phyloP scores from a whole-genome alignment of 1,140 invertebrate genomes.

The Drosophila prosaltans region DNA sequence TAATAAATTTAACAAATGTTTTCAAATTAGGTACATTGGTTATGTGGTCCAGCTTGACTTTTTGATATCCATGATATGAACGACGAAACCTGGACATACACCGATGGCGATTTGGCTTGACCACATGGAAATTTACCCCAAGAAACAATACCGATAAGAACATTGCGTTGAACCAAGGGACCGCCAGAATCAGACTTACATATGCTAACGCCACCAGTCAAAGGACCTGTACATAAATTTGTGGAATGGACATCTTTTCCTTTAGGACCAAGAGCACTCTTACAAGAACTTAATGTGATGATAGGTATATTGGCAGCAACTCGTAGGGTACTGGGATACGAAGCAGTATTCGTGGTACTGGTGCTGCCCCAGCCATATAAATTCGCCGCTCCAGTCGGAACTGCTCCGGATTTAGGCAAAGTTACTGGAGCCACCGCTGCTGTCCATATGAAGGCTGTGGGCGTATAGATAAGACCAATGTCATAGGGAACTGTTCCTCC shows the following conservation, averaged over 20 bases:
- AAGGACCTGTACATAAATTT: slow-evolving; percentile 84
- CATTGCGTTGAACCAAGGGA: slow-evolving; percentile 74
- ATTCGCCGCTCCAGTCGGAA: slow-evolving; percentile 83
- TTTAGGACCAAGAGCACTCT: slow-evolving; percentile 72
- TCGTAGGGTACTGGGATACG: slow-evolving; percentile 82
- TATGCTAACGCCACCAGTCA: slow-evolving; percentile 83
- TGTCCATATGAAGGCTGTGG: slow-evolving; percentile 83
- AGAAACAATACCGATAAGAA: slow-evolving; percentile 83
- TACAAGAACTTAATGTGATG: slow-evolving; percentile 58
- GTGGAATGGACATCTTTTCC: slow-evolving; percentile 80
- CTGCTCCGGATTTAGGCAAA: slow-evolving; percentile 79
- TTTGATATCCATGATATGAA: slow-evolving; percentile 86
- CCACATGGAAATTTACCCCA: slow-evolving; percentile 85
- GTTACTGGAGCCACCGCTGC: slow-evolving; percentile 81
- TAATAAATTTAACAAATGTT: background rate
- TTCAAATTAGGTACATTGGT: background rate
- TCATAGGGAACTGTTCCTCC: slow-evolving; percentile 84
- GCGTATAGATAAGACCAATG: slow-evolving; percentile 84
- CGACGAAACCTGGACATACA: slow-evolving; percentile 88
- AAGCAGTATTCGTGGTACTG: slow-evolving; percentile 71
- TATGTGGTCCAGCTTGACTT: slow-evolving; percentile 48
- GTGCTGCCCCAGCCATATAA: slow-evolving; percentile 84
- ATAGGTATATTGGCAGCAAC: slow-evolving; percentile 73
- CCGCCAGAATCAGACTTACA: slow-evolving; percentile 84
- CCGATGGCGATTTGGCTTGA: slow-evolving; percentile 86